These are phyloP conservation scores for Micrastur ruficollis DNA, from an alignment of 2,797 vertebrate species.

Conservation along the genomic window DNA sequence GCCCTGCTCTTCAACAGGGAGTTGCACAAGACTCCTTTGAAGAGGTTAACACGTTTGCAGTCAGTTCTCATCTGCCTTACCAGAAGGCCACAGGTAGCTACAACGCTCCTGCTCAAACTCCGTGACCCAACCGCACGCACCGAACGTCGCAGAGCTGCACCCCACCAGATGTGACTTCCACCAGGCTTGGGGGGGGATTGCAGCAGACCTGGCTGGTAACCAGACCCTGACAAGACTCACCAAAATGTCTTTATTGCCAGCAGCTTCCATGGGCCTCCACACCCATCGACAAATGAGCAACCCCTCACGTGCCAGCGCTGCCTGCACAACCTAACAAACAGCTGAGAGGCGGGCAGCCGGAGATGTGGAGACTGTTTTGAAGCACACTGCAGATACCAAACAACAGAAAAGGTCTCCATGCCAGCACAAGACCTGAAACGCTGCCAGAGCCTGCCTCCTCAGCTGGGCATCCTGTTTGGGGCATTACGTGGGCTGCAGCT, in stretches of 20 bases:
- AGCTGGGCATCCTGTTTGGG: background rate
- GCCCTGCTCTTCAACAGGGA: background rate
- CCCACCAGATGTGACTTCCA: fast-evolving
- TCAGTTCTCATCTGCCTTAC: background rate
- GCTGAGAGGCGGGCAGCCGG: background rate
- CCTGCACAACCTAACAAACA: background rate
- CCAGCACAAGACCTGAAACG: background rate
- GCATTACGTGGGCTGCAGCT: background rate
- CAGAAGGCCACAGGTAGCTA: background rate
- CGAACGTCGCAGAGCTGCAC: fast-evolving
- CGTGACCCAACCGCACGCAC: fast-evolving
- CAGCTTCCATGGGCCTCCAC: background rate
- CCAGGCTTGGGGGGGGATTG: background rate
- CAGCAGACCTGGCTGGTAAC: background rate
- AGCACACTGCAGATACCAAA: background rate
- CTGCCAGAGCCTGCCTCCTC: background rate
- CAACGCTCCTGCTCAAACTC: background rate
- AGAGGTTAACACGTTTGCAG: background rate
- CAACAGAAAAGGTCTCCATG: background rate
- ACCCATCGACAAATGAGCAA: background rate
- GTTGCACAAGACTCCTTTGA: background rate
- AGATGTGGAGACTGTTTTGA: background rate
- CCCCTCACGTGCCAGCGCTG: background rate
- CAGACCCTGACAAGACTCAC: background rate
- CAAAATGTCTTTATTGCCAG: background rate